These are phyloP conservation scores for Cryptocephalus moraei DNA, from an alignment of 2,888 invertebrate genomes.

Conservation along the genomic window DNA sequence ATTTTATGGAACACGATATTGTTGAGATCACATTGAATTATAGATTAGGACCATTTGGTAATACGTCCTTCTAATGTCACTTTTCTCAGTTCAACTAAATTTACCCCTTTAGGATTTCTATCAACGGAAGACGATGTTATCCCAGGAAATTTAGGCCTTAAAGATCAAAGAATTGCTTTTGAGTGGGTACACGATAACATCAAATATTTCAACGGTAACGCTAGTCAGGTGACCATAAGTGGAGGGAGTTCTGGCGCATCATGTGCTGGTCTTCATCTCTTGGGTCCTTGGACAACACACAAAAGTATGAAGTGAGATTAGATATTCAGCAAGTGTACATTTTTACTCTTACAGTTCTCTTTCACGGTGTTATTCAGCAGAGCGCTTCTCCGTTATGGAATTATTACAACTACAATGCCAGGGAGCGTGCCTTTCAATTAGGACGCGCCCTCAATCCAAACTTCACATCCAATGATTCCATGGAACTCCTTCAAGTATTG, in stretches of 20 bases:
- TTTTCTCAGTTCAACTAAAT: too few relatives aligned
- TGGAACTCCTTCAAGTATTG: constrained; percentile 2
- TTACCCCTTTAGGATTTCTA: background rate
- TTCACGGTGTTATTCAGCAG: constrained; percentile 8
- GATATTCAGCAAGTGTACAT: too few relatives aligned
- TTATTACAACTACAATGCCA: constrained; percentile 5
- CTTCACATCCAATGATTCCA: constrained; percentile 4
- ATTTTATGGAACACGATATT: too few relatives aligned
- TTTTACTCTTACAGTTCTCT: constrained; percentile 4
- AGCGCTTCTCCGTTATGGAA: constrained; percentile 7
- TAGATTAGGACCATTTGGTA: too few relatives aligned
- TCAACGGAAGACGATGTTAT: constrained; percentile 6
- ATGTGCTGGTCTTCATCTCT: constrained; percentile 2
- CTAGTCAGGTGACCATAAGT: constrained; percentile 3
- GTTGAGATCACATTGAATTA: too few relatives aligned
- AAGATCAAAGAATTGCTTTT: too few relatives aligned
- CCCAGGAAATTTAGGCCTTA: background rate
- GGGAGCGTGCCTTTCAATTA: constrained; percentile 6
- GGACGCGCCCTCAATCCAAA: constrained; percentile 1
- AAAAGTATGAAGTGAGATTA: background rate
- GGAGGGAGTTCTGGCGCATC: constrained; percentile 7
- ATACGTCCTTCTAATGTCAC: too few relatives aligned
- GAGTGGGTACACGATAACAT: constrained; percentile 6
- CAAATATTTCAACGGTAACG: constrained; percentile 4
- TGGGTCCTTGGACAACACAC: constrained; percentile 3